Evolutionary conservation across 2,888 invertebrate genomes (phyloP).

Genomic region (Drosophila barbarae): DNA sequence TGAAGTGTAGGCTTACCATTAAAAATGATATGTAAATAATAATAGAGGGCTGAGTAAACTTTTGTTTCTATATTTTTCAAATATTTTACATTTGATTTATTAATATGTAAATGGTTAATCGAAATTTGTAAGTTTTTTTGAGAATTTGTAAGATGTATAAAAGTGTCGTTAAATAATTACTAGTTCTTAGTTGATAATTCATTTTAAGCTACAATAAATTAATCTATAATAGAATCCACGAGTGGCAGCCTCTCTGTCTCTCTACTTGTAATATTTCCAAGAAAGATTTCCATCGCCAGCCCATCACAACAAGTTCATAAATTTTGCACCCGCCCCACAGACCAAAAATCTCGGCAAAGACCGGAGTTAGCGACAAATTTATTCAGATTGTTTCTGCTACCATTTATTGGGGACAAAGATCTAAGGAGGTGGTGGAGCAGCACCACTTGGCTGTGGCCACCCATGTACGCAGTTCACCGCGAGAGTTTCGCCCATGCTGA

Average conservation of each 20-base stretch:
- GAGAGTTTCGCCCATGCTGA: slow-evolving; percentile 39
- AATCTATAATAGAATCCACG: slow-evolving; percentile 3
- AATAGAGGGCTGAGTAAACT: background rate
- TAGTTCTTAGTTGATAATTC: background rate
- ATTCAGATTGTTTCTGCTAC: slow-evolving; percentile 59
- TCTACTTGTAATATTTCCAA: slow-evolving; percentile 2
- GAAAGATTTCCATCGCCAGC: slow-evolving; percentile 22
- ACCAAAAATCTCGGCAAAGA: slow-evolving; percentile 12
- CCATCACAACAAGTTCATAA: slow-evolving; percentile 46
- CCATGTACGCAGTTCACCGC: slow-evolving; percentile 51
- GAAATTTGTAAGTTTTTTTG: background rate
- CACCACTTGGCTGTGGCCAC: slow-evolving; percentile 55
- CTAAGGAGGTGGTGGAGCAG: background rate
- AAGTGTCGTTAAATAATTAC: background rate
- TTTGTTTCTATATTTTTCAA: background rate
- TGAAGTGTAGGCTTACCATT: slow-evolving; percentile 19
- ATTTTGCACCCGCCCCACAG: slow-evolving; percentile 26
- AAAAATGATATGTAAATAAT: slow-evolving; percentile 4
- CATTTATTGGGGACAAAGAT: slow-evolving; percentile 35
- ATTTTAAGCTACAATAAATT: slow-evolving; percentile 1
- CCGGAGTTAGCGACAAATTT: slow-evolving; percentile 56
- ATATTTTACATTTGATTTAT: background rate
- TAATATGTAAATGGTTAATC: background rate
- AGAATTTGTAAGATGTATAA: background rate
- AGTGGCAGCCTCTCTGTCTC: background rate